Evolutionary conservation across 2,888 invertebrate genomes (phyloP).

Genomic region (Microctonus brassicae): DNA sequence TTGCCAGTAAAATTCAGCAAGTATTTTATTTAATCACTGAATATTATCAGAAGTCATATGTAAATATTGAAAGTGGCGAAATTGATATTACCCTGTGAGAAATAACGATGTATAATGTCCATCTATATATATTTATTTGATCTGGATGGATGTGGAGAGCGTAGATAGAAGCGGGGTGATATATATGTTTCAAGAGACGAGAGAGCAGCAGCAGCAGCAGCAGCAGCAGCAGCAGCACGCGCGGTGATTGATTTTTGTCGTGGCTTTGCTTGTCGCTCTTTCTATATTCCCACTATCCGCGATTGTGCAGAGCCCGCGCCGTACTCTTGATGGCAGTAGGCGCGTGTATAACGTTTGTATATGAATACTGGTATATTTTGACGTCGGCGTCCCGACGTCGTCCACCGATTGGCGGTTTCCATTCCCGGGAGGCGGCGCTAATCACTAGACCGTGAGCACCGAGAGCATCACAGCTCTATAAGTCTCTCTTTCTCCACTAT

Average conservation of each 20-base stretch:
- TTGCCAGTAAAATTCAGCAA: too few relatives aligned
- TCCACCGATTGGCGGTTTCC: constrained; percentile 68
- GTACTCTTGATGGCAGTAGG: constrained; percentile 41
- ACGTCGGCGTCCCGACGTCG: constrained; percentile 68
- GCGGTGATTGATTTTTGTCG: constrained; percentile 69
- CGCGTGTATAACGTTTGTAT: constrained; percentile 50
- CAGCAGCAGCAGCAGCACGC: constrained; percentile 34
- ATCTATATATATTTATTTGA: not conserved
- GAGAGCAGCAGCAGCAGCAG: constrained; percentile 41
- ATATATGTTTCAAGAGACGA: constrained; percentile 15
- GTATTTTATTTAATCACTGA: too few relatives aligned
- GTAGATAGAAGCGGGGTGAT: constrained; percentile 7
- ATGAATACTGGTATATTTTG: constrained; percentile 26
- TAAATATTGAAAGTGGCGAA: not conserved
- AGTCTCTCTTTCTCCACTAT: constrained; percentile 50
- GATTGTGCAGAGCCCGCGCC: constrained; percentile 55
- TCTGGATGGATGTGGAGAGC: constrained; percentile 31
- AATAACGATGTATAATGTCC: not conserved
- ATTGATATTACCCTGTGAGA: not conserved
- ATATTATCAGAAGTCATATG: too few relatives aligned
- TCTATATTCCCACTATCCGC: constrained; percentile 57
- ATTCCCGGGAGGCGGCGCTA: constrained; percentile 69
- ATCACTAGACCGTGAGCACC: constrained; percentile 67
- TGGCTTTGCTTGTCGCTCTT: constrained; percentile 62
- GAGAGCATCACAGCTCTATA: constrained; percentile 53